Percentiles rank a stretch among this genome's conserved stretches.
These are phyloP conservation scores for Hypocryptadius cinnamomeus DNA, from an alignment of 2,113 vertebrate genomes.

Conservation along the genomic window DNA sequence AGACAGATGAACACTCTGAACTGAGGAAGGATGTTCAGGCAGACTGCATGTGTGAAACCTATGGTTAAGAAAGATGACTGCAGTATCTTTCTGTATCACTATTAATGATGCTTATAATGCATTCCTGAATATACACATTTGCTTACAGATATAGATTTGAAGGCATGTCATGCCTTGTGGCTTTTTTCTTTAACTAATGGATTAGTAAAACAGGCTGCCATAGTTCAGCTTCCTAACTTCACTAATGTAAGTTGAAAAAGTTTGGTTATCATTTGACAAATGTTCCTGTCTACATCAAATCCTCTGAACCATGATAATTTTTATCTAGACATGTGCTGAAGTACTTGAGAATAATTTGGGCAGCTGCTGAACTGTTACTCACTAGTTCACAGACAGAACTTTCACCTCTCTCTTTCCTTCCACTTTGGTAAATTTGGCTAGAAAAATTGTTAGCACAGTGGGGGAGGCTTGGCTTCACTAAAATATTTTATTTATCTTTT, in stretches of 20 bases:
- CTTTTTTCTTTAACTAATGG: slow-evolving; percentile 43
- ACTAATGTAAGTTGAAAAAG: slow-evolving; percentile 45
- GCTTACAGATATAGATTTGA: slow-evolving; percentile 36
- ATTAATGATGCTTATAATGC: slow-evolving; percentile 66
- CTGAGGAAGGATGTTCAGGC: slow-evolving; percentile 22
- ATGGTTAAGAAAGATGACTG: slow-evolving; percentile 53
- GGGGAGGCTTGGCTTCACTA: neutral
- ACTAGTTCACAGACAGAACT: neutral
- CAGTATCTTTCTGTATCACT: slow-evolving; percentile 14
- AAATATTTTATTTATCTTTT: neutral
- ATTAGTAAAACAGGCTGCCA: slow-evolving; percentile 34
- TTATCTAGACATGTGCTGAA: slow-evolving; percentile 11
- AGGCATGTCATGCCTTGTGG: neutral
- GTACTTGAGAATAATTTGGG: slow-evolving; percentile 42
- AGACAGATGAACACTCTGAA: slow-evolving; percentile 45
- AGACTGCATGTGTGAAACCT: slow-evolving; percentile 27
- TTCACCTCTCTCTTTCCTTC: neutral
- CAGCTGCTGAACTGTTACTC: neutral
- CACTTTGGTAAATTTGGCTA: neutral
- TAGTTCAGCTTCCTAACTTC: slow-evolving; percentile 56
- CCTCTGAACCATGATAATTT: slow-evolving; percentile 30
- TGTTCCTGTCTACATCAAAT: slow-evolving; percentile 6
- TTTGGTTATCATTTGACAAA: slow-evolving; percentile 64
- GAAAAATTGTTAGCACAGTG: neutral
- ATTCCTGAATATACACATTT: slow-evolving; percentile 55